Conservation (phyloP, 2,888 invertebrate species). For the Physocephala rufipes region DNA sequence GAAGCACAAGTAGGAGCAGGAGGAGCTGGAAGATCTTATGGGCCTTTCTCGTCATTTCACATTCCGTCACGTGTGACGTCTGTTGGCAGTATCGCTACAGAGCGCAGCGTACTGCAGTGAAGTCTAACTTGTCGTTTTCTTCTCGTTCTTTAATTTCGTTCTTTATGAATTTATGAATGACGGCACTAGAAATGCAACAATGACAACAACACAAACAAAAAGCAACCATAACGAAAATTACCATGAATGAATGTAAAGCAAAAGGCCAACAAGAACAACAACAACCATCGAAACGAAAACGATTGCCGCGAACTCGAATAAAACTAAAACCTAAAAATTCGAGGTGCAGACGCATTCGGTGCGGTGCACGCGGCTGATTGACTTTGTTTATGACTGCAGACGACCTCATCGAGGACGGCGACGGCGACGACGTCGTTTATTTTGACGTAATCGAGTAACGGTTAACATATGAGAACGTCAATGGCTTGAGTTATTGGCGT, state of each 20-base stretch:
- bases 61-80: conserved; percentile 17
- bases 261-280: not conserved
- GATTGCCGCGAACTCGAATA: too few species aligned
- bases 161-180: too few species aligned
- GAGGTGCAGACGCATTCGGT: not conserved
- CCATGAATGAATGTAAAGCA: conserved; percentile 31
- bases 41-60: not conserved
- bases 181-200: too few species aligned
- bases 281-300: not conserved
- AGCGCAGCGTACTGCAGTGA: not conserved
- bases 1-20: too few species aligned
- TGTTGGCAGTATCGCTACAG: not conserved
- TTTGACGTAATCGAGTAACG: conserved; percentile 4
- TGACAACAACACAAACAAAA: too few species aligned
- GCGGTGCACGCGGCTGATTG: not conserved
- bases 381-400: conserved; percentile 43
- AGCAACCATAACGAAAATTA: not conserved
- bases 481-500: too few species aligned
- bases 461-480: too few species aligned
- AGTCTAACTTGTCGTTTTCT: too few species aligned
- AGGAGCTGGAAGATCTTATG: too few species aligned
- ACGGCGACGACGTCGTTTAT: conserved; percentile 33
- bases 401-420: too few species aligned
- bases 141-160: too few species aligned
- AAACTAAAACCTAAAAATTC: too few species aligned